Base-by-base conservation (phyloP, 2,797 vertebrate species). In the Sternotherus odoratus region DNA sequence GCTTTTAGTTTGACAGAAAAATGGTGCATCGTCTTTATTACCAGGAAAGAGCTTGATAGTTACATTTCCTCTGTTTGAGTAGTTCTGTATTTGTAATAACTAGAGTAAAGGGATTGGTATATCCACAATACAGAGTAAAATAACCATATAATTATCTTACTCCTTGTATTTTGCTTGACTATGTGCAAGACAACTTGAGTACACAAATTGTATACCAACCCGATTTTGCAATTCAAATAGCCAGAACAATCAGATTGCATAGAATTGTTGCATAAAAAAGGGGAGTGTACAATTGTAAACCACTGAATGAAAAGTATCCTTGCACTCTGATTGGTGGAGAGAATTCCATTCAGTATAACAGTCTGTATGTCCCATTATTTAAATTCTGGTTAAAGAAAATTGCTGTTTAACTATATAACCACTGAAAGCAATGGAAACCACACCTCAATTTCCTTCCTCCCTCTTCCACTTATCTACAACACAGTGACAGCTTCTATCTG, bases 1-100 rank as follows among this genome's bases (percentile, higher is more conserved):
- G 9, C 83, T 86, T 88, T 77, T 85, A 9, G 5, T 5, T 16
- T 77, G 60, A 77, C 16, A 88, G 51, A 79, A 92, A 72, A 87
- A 57, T 7, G 11, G 15, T 39, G 23, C 2, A 21, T 33, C n/a
- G 11, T 81, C 26, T 79, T 83, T 82, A 16, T 28, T 49, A 43
- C 9, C 48, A 17, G 36, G 12, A 95, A 86, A 3, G 23, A 90
- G 56, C 4, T 33, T 79, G 26, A 81, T 19, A 57, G 3, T 3
- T 88, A 79, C 53, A 2, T 5, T n/a, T 36, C 33, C 46, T 87
- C 50, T 23, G 5, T 4, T 12, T 51, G 7, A 49, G 80, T 89
- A 63, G 19, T 2, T 1, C 5, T 93, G 79, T 12, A 12, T 86
- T 93, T 86, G 43, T 30, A 66, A 83, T 83, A 95, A 72, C 0